phyloP scores from a whole-genome alignment of 1,140 invertebrate genomes.

The Lithobius niger region DNA sequence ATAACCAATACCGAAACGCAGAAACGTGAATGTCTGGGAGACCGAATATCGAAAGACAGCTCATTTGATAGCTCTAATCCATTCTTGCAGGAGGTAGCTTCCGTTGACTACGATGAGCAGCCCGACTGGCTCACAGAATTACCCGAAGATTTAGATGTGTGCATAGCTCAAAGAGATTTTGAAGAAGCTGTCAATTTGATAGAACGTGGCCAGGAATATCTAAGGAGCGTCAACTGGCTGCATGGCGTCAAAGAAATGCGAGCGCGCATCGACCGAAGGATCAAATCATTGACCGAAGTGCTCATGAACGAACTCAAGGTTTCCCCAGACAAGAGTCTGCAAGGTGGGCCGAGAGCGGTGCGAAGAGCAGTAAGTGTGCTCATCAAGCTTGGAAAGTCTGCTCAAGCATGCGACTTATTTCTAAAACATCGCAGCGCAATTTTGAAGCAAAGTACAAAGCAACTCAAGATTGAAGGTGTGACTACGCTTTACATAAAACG shows the following conservation, averaged over 20 bases:
- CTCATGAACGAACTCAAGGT: constrained; percentile 77
- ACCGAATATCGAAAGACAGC: too few relatives aligned
- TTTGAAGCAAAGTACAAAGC: constrained; percentile 64
- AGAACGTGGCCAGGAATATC: constrained; percentile 50
- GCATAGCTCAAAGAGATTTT: constrained; percentile 93
- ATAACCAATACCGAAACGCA: constrained; percentile 30
- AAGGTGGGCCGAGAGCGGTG: constrained; percentile 81
- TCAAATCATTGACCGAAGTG: constrained; percentile 63
- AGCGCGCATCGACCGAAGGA: constrained; percentile 53
- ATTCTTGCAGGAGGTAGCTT: constrained; percentile 17
- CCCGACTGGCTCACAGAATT: constrained; percentile 87
- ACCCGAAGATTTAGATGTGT: constrained; percentile 88
- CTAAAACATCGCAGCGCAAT: constrained; percentile 68
- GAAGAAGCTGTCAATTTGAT: constrained; percentile 83
- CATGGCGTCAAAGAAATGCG: constrained; percentile 23
- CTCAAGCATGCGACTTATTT: constrained; percentile 52
- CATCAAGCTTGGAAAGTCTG: constrained; percentile 60
- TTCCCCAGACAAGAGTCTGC: constrained; percentile 70
- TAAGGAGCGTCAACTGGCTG: constrained; percentile 16
- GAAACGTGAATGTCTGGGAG: background rate
- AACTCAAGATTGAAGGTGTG: constrained; percentile 75
- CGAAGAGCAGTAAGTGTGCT: constrained; percentile 73
- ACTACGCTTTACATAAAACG: constrained; percentile 71
- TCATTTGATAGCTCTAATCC: too few relatives aligned
- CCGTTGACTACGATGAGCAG: constrained; percentile 30